A percentile compares a stretch with the other conserved stretches of the same genome.
Evolutionary conservation across 2,113 vertebrate genomes (phyloP).

Genomic region (Catharus fuscescens): DNA sequence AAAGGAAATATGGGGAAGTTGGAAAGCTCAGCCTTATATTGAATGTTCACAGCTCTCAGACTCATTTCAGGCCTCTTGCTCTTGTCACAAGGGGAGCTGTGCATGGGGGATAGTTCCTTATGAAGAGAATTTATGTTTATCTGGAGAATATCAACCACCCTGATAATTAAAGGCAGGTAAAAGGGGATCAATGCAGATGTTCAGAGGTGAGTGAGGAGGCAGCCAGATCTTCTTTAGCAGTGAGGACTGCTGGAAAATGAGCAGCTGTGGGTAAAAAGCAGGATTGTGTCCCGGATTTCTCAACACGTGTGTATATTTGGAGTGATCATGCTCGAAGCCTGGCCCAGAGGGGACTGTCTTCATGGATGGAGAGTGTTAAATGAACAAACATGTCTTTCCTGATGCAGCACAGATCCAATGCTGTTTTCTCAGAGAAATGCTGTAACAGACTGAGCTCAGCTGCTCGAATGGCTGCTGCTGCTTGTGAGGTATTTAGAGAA

Average conservation of each 20-base stretch:
- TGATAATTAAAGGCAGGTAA: not conserved
- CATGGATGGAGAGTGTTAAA: not conserved
- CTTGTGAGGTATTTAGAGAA: not conserved
- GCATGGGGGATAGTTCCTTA: not conserved
- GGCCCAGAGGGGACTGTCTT: not conserved
- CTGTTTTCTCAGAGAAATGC: not conserved
- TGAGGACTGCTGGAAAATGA: not conserved
- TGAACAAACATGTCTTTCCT: not conserved
- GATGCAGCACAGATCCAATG: not conserved
- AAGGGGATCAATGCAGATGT: not conserved
- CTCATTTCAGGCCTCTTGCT: not conserved
- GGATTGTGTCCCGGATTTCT: not conserved
- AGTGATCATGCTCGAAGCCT: not conserved
- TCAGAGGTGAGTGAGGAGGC: not conserved
- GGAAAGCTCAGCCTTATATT: not conserved
- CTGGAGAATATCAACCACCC: not conserved
- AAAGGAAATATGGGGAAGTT: not conserved
- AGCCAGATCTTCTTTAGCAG: not conserved
- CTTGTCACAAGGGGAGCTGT: not conserved
- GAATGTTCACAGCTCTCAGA: not conserved
- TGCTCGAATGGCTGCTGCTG: not conserved
- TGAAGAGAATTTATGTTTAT: not conserved
- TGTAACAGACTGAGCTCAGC: not conserved
- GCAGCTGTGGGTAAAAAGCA: not conserved
- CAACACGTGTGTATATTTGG: not conserved